Base-by-base conservation (phyloP, 2,797 vertebrate genomes). In the Anabas testudineus region DNA sequence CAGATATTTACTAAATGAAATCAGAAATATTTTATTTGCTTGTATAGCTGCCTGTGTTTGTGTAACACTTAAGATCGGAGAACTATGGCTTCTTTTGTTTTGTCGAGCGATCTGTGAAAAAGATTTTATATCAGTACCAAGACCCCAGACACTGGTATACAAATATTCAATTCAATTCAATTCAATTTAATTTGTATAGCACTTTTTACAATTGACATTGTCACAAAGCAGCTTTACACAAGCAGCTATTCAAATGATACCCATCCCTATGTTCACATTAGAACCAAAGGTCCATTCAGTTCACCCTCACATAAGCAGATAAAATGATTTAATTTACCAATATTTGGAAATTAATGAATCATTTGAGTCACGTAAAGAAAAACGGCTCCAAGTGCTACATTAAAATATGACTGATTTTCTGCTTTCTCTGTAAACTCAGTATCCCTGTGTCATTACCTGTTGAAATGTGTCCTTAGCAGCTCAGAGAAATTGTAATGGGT, bases 1-100 rank as follows among this genome's bases (percentile, higher is more conserved):
- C 47, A n/a, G 19, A 67, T 30, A 18, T 56, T 26, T 46, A 39
- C 2, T 42, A 4, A 64, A 57, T 46, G 16, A 36, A 37, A 53
- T 36, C 16, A 43, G 1, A 22, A 52, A 51, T 6, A 15, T 3
- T 5, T 10, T 6, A 26, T 26, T 9, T 45, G 19, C 5, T 12
- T 22, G 7, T 9, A 42, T 2, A 5, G 2, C 10, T 24, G 0
- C 2, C 7, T 51, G 8, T 59, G 3, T 42, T 28, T 45, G 15
- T n/a, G 37, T 13, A 42, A 13, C 10, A 36, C 10, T 28, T 24
- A 24, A 61, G 21, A 48, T 10, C 26, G 32, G 5, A 60, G 4
- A 36, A 28, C 4, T 37, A 39, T 10, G 13, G 7, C 13, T 37
- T 30, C 5, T 18, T 9, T 4, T 52, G 24, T 16, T 49, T 45